Conservation (phyloP, 2,797 vertebrate species). For the Anisognathus igniventris region DNA sequence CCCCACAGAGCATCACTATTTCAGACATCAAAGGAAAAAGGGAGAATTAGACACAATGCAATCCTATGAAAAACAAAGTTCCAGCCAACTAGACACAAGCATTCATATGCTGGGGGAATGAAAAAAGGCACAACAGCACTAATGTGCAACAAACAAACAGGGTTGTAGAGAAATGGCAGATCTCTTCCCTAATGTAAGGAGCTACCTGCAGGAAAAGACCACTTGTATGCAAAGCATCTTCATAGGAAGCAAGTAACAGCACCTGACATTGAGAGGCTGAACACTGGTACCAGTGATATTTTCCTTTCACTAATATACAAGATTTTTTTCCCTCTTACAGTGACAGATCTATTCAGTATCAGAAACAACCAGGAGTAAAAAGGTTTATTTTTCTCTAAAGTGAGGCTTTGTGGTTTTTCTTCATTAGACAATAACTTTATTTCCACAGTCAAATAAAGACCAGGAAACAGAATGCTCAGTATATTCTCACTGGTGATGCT, state of each 20-base stretch:
- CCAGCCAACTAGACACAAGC: neutral
- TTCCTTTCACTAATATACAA: neutral
- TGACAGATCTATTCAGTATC: neutral
- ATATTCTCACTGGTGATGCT: rapidly evolving
- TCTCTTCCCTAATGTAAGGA: neutral
- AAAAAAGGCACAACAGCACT: neutral
- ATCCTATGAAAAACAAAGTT: neutral
- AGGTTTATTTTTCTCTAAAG: neutral
- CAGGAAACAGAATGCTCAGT: neutral
- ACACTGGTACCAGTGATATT: neutral
- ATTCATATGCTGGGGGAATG: neutral
- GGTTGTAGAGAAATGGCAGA: neutral
- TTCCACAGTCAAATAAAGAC: neutral
- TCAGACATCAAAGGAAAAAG: neutral
- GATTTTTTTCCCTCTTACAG: neutral
- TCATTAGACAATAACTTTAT: neutral
- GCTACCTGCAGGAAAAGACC: neutral
- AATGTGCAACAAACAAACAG: neutral
- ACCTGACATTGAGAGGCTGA: neutral
- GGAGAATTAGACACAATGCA: neutral
- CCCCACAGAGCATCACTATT: rapidly evolving
- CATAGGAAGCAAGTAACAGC: rapidly evolving
- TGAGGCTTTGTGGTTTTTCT: neutral
- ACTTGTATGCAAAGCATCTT: neutral
- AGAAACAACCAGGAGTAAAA: neutral